Evolutionary conservation across 2,888 invertebrate species (phyloP).

Genomic region (Papilio demoleus): DNA sequence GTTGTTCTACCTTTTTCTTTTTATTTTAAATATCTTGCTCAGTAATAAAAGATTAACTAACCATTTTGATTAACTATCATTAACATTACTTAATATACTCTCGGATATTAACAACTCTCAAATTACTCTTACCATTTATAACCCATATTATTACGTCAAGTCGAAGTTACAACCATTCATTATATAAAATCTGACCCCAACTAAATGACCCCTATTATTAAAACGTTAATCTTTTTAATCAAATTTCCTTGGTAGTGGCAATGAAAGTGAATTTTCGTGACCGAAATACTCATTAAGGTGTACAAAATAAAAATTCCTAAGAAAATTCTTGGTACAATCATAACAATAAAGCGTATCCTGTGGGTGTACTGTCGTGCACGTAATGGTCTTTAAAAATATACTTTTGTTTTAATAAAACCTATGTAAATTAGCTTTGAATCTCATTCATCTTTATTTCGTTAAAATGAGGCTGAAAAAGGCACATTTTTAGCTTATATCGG

Average conservation of each 20-base stretch:
- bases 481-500: no score
- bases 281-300: conserved; percentile 21
- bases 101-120: no score
- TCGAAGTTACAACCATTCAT: background rate
- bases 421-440: no score
- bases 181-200: background rate
- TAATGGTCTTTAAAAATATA: no score
- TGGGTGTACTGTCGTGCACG: conserved; percentile 46
- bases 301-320: conserved; percentile 54
- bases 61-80: no score
- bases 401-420: no score
- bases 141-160: background rate
- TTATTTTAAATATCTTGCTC: no score
- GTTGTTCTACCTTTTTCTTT: no score
- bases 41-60: no score
- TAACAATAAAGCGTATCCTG: conserved; percentile 62
- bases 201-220: conserved; percentile 18
- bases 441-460: no score
- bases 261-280: conserved; percentile 24
- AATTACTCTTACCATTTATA: background rate
- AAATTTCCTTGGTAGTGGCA: conserved; percentile 5
- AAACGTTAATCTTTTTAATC: conserved; percentile 14
- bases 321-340: conserved; percentile 55
- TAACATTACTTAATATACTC: no score
- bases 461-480: no score